Base-by-base conservation (phyloP, 2,888 invertebrate species). In the Trachelus iudaicus region DNA sequence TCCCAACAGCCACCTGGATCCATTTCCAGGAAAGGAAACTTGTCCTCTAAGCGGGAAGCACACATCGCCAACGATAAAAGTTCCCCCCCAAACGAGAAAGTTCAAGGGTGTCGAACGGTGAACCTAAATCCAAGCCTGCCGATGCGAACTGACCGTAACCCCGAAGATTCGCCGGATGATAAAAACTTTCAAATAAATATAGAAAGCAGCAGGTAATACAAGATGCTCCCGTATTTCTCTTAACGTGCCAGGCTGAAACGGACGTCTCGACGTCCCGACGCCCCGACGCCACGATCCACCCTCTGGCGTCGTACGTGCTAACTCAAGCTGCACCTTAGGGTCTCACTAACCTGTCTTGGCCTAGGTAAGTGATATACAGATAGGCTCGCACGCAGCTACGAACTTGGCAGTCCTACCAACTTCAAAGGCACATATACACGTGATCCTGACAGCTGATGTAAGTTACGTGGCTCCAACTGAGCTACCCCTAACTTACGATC, bases 51-150 rank as follows among this genome's bases (percentile, higher is more conserved):
- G 87, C 87, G 84, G 83, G 85, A 85, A 87, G 87, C 87, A 88
- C 87, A 88, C 87, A 88, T 88, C 88, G 86, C 86, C 86, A 84
- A 89, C 89, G 89, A 90, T 90, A 88, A 88, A 89, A 71, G 89
- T 88, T 87, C 86, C 84, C 86, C 88, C 88, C 87, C n/a, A n/a
- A 86, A 89, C 87, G 87, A 87, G 88, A 88, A 88, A 87, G 83
- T 85, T 23, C 81, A 79, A 82, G 83, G 85, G 84, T 86, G 87
- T 86, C 88, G 86, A 88, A 56, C 9, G 56, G 23, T 9, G 56
- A 56, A 56, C 56, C 56, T 9, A 1, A 56, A 56, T 56, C 56
- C 56, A 23, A 56, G 56, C 9, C 23, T 56, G 23, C 56, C 9
- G 56, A 23, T 56, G 23, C 56, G 23, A 56, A 56, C 23, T 2